Base-by-base conservation (phyloP, 2,113 vertebrate species). In the Caranx melampygus region DNA sequence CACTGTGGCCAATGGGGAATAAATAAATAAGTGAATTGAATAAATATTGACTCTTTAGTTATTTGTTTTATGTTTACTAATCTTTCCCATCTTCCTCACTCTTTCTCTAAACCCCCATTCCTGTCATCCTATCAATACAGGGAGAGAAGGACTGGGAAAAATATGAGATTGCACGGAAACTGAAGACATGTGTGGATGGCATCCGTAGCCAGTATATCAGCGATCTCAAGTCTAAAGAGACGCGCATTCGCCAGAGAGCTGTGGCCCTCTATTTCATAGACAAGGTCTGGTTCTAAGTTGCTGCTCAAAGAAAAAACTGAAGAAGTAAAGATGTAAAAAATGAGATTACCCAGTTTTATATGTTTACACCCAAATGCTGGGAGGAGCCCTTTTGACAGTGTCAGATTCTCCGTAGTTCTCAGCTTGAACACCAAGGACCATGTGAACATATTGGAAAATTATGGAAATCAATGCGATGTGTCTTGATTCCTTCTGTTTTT, bases 71-170 rank as follows among this genome's bases (percentile, higher is more conserved):
- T 59, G 8, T 49, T 66, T 18, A 0, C 3, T 6, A 10, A 4
- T 16, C 1, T 61, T 26, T 42, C 15, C 8, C 15, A 40, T 47
- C 6, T 34, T 34, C 18, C 54, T 66, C 18, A 44, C 21, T 66
- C n/a, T 55, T 60, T 64, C 12, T 44, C 52, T 13, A 1, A 34
- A 52, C 44, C 26, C 33, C 13, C 12, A 1, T 51, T 20, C n/a
- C 20, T 33, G n/a, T 70, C 8, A n/a, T 69, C 26, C 20, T 44
- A 18, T 45, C 37, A 59, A 62, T 64, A 12, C 83, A 94, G 87
- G 89, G 90, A 10, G 94, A 95, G 78, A 95, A 95, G 45, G 92
- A 94, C 71, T 95, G 93, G 94, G 94, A 96, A 82, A 95, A 95
- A 81, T 94, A 93, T 0, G 89, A 95, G 82, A 61, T 93, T 72